Evolutionary conservation across 1,140 invertebrate genomes (phyloP), one percentile per base, ranked within the genome.

Genomic region (Geopemphigus sp.): DNA sequence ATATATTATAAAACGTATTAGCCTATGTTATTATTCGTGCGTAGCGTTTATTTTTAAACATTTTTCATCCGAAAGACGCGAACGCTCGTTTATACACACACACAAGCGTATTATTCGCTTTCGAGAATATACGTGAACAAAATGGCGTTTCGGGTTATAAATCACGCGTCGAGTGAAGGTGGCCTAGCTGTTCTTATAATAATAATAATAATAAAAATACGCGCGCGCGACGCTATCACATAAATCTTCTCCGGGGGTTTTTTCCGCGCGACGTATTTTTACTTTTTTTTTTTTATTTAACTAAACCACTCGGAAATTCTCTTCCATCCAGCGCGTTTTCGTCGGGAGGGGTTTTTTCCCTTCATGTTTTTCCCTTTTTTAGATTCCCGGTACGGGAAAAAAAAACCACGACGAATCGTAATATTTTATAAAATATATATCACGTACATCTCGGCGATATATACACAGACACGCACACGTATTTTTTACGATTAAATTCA

Each of bases 291-390:
- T 78, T 78, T 78, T 78, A 45, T 63, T 78, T 78, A 50, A 78
- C 74, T 78, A 78, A 78, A 63, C 74, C 74, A 78, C 74, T 78
- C 56, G 57, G 74, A 78, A 78, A 78, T 78, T 78, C 56, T 78
- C 74, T 78, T 61, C 56, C 17, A 12, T 78, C 39, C 11, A 10
- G 61, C 17, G 15, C n/a, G 11, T 61, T 76, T 57, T 59, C 32
- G 45, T 74, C 45, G n/a, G n/a, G n/a, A n/a, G 19, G n/a, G 26
- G 1, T 70, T 70, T 70, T 59, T 76, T 59, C n/a, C n/a, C n/a
- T n/a, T n/a, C n/a, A n/a, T n/a, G n/a, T n/a, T 76, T 76, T 47
- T 57, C 24, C 54, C 24, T 72, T 29, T 54, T 50, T 72, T 19
- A 6, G 15, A 6, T 39, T 39, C 32, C 32, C 32, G n/a, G n/a